Evolutionary conservation across 2,888 invertebrate genomes (phyloP).

Genomic region (Metopia argyrocephala): DNA sequence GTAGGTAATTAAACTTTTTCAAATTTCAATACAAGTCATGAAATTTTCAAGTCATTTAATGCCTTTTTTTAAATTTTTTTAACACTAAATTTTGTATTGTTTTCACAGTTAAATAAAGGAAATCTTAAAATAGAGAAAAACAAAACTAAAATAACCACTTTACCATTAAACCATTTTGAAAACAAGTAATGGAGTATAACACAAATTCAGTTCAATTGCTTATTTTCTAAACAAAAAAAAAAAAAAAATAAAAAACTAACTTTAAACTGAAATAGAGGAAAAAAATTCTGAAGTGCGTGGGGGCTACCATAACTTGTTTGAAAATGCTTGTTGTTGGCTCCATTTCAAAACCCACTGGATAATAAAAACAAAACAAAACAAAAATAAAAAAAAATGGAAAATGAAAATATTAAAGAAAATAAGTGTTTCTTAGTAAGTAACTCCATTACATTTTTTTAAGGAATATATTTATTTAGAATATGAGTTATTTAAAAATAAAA

Average conservation of each 20-base stretch:
- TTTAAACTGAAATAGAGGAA: slow-evolving; percentile 26
- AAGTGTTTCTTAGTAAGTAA: too few species aligned
- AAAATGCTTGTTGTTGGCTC: slow-evolving; percentile 40
- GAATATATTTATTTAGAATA: neutral
- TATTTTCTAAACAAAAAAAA: slow-evolving; percentile 8
- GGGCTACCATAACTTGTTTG: slow-evolving; percentile 45
- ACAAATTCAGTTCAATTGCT: slow-evolving; percentile 48
- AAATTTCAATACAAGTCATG: neutral
- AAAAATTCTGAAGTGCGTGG: slow-evolving; percentile 37
- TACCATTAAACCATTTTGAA: slow-evolving; percentile 22
- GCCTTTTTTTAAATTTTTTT: slow-evolving; percentile 39
- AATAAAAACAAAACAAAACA: slow-evolving; percentile 6
- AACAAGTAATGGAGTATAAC: slow-evolving; percentile 28
- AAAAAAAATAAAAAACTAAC: slow-evolving; percentile 7
- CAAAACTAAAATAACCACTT: neutral
- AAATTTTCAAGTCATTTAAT: slow-evolving; percentile 34
- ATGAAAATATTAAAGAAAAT: neutral
- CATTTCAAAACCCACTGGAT: slow-evolving; percentile 48
- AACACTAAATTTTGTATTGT: slow-evolving; percentile 4
- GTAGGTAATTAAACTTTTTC: slow-evolving; percentile 8
- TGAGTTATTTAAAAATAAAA: neutral
- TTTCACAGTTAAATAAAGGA: slow-evolving; percentile 31
- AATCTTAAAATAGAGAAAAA: slow-evolving; percentile 19
- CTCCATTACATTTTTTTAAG: neutral
- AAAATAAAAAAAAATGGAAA: too few species aligned